A percentile compares a stretch with the other conserved stretches of the same genome.
Conservation (phyloP, 1,140 invertebrate genomes). For the Cryptotermes secundus region DNA sequence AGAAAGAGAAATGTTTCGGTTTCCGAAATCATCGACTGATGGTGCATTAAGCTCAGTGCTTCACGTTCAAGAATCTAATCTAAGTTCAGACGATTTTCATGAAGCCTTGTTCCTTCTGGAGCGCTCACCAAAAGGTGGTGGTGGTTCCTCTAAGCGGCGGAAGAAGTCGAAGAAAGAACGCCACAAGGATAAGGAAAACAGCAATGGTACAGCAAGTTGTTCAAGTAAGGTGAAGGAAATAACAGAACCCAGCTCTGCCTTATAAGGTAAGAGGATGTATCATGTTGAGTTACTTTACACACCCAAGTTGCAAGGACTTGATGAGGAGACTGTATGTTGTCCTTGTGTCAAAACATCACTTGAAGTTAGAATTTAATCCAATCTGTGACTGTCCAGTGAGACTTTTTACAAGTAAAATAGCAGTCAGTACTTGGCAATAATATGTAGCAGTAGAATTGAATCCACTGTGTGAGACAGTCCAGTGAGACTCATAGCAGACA, state of each 20-base stretch:
- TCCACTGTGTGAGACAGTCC: too few relatives aligned
- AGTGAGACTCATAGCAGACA: too few relatives aligned
- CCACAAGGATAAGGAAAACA: slow-evolving; percentile 37
- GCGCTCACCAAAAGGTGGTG: slow-evolving; percentile 50
- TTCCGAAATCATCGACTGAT: slow-evolving; percentile 59
- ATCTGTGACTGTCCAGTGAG: too few relatives aligned
- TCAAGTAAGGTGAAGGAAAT: slow-evolving; percentile 26
- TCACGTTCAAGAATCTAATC: slow-evolving; percentile 58
- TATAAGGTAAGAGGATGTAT: slow-evolving; percentile 21
- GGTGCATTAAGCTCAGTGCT: slow-evolving; percentile 59
- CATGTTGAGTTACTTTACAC: not conserved
- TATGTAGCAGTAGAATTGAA: too few relatives aligned
- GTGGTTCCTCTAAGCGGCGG: slow-evolving; percentile 35
- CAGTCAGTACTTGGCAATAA: too few relatives aligned
- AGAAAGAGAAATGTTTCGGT: slow-evolving; percentile 55
- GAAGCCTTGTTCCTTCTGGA: slow-evolving; percentile 59
- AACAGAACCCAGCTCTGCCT: slow-evolving; percentile 30
- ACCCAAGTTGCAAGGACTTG: not conserved
- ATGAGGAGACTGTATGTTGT: not conserved
- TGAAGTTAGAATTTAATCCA: too few relatives aligned
- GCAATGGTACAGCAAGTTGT: not conserved
- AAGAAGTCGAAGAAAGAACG: slow-evolving; percentile 38
- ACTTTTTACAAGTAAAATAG: too few relatives aligned
- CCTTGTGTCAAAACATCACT: too few relatives aligned
- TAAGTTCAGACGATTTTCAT: slow-evolving; percentile 63